Percentiles rank a stretch among this genome's conserved stretches.
These are phyloP conservation scores for Entelurus aequoreus DNA, from an alignment of 2,113 vertebrate species.

Conservation along the genomic window DNA sequence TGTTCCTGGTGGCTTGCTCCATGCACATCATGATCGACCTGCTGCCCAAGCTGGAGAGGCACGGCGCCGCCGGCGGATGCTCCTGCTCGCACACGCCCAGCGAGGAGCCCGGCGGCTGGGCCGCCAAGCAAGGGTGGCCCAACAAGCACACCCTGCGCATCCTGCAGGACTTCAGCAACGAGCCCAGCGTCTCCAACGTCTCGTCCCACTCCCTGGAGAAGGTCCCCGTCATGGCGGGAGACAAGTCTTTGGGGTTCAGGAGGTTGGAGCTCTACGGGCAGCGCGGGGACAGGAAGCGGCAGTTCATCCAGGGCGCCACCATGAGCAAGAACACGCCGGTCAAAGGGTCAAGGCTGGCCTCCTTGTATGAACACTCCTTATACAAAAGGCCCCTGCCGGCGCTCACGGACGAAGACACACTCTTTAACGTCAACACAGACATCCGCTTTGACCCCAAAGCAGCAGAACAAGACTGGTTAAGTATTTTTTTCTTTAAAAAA, in stretches of 20 bases:
- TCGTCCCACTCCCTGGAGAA: slow-evolving; percentile 82
- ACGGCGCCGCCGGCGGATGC: slow-evolving; percentile 69
- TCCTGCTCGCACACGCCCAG: slow-evolving; percentile 78
- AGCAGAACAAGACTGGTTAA: slow-evolving; percentile 81
- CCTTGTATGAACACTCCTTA: slow-evolving; percentile 82
- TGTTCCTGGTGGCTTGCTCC: slow-evolving; percentile 88
- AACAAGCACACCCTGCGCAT: slow-evolving; percentile 90
- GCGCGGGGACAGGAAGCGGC: slow-evolving; percentile 54
- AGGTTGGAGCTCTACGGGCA: slow-evolving; percentile 50
- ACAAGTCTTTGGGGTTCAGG: slow-evolving; percentile 49
- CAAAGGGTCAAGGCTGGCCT: slow-evolving; percentile 70
- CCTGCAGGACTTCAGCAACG: slow-evolving; percentile 91
- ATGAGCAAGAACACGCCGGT: slow-evolving; percentile 31
- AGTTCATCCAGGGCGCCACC: slow-evolving; percentile 48
- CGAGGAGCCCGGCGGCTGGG: slow-evolving; percentile 69
- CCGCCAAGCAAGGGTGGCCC: slow-evolving; percentile 76
- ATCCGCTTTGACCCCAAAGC: slow-evolving; percentile 90
- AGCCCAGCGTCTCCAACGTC: slow-evolving; percentile 81
- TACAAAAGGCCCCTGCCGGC: slow-evolving; percentile 73
- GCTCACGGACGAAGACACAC: slow-evolving; percentile 81
- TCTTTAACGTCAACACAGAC: slow-evolving; percentile 93
- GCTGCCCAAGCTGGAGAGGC: slow-evolving; percentile 84
- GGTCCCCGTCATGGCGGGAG: slow-evolving; percentile 42
- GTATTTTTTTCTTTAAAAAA: background rate
- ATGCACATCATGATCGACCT: slow-evolving; percentile 93